Base-by-base conservation (phyloP, 2,888 invertebrate genomes). In the Eupelmus urozonus region DNA sequence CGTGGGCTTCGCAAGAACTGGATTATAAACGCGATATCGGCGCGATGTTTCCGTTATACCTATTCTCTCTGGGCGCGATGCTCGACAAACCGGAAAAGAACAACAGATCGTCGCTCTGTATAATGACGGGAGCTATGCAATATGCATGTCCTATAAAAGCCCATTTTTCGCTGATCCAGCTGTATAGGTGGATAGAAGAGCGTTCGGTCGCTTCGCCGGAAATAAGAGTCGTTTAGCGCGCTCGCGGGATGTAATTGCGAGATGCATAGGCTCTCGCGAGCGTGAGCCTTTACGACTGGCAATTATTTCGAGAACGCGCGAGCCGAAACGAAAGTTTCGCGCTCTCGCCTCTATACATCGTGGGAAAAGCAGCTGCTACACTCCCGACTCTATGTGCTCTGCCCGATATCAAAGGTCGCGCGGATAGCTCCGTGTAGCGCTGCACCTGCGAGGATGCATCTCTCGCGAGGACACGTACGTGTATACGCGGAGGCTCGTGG, bases 201-300 rank as follows among this genome's bases (percentile, higher is more conserved):
- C n/a, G n/a, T n/a, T 16, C 45, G 2, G 16, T 45, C 45, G 86
- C 86, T 84, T 51, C 18, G 20, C n/a, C 51, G 51, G 51, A 51
- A 51, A 51, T 51, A 18, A 51, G 18, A 34, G 34, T 34, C 34
- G 34, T 34, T 34, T 34, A 5, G 34, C 34, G 34, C n/a, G n/a
- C n/a, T n/a, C n/a, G n/a, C n/a, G 34, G 34, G 34, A 34, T 34
- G 51, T 51, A 51, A 51, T 51, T 51, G 51, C 51, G 20, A 51
- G 51, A 51, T 18, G 51, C 9, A 34, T 34, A 34, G 34, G 34
- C 34, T 34, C 5, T 34, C 9, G 3, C 84, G 80, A 57, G 82
- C 80, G 82, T 83, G 34, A 9, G 34, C 9, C 70, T 76, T 76
- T 76, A 76, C 49, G 71, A 57, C 57, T 55, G 70, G 65, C 76